Base-by-base conservation (phyloP, 2,797 vertebrate species). In the Heteromormyrus szaboi region DNA sequence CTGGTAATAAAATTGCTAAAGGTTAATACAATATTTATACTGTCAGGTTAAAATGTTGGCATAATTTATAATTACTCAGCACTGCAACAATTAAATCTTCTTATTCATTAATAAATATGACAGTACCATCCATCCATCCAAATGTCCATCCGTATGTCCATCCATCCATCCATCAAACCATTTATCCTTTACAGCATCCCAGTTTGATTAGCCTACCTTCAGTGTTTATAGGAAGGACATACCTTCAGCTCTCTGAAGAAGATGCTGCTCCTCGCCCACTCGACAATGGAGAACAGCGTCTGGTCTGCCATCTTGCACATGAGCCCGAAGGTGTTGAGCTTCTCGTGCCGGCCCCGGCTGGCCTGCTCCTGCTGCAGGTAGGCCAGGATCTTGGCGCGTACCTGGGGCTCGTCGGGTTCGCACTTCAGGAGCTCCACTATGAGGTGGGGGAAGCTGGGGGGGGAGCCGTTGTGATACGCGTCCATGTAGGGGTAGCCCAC, bases 271-370 rank as follows among this genome's bases (percentile, higher is more conserved):
- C 99, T 96, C 22, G 99, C 99, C 98, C 99, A 99, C 92, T 99
- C 99, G 3, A 99, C 99, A 33, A 99, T 99, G 93, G 98, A 98
- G 96, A 99, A 99, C 89, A 99, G 97, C 0, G 98, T 99, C 94
- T 99, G 98, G 95, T 99, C 98, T 0, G 98, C 98, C 99, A 99
- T 99, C 96, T 99, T 99, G 94, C 98, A 99, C 98, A 99, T 98
- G 88, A 99, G 97, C 90, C 98, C 99, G 25, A 99, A 99, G 0
- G 98, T 98, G 94, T 98, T 98, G 94, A 99, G 97, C 95, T 98
- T 98, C 92, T 99, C 98, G 0, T 99, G 98, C 89, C 98, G 98
- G 94, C 97, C 95, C 86, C 98, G 96, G 93, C 95, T 97, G 41
- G 97, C 97, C 94, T 99, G 98, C 91, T 99, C 98, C 93, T 99